phyloP scores from a whole-genome alignment of 2,888 invertebrate genomes.

The Spisula solida region DNA sequence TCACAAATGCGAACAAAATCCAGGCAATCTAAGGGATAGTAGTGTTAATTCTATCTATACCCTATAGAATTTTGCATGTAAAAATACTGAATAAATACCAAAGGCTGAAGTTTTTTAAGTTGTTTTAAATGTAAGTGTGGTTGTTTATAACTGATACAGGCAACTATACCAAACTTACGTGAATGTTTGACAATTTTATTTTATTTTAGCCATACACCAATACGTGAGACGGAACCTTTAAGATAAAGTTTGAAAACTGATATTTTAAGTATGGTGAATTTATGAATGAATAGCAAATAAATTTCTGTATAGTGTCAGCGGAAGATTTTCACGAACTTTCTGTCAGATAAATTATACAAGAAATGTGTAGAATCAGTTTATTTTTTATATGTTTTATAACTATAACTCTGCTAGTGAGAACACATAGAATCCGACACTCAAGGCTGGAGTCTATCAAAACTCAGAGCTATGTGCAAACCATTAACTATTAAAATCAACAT shows the following conservation, averaged over 20 bases:
- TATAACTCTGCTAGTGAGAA: neutral
- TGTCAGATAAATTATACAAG: slow-evolving; percentile 31
- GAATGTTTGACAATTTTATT: no score
- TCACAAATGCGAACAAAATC: no score
- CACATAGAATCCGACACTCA: neutral
- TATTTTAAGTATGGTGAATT: slow-evolving; percentile 48
- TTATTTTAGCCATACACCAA: no score
- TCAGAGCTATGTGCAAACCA: neutral
- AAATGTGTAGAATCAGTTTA: slow-evolving; percentile 6
- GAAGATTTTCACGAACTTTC: neutral
- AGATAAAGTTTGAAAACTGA: slow-evolving; percentile 43
- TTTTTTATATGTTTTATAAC: neutral
- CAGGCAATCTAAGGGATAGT: no score
- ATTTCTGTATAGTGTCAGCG: slow-evolving; percentile 38
- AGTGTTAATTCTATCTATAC: no score
- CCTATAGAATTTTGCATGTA: no score
- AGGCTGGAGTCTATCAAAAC: neutral
- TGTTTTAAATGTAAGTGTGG: no score
- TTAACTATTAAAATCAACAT: neutral
- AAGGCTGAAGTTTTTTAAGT: no score
- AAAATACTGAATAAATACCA: no score
- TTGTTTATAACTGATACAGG: no score
- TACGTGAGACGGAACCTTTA: no score
- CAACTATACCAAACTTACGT: no score
- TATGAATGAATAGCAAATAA: slow-evolving; percentile 50